Percentiles rank a stretch among this genome's conserved stretches.
These are phyloP conservation scores for Bradynema listronoti DNA, from an alignment of 1,140 invertebrate species.

Conservation along the genomic window DNA sequence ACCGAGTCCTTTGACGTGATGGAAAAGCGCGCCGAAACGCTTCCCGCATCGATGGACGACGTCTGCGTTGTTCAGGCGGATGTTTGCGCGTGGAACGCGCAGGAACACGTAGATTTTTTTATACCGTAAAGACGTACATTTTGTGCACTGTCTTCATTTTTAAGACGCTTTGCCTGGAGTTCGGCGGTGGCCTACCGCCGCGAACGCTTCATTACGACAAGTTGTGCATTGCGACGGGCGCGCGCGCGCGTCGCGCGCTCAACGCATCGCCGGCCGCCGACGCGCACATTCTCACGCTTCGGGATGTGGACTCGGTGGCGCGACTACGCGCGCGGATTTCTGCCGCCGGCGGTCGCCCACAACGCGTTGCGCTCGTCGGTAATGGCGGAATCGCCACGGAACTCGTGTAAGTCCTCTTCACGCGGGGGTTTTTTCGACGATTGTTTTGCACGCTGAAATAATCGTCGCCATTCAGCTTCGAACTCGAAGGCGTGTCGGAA, in stretches of 20 bases:
- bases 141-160: conserved; percentile 1
- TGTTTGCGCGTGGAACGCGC: conserved; percentile 17
- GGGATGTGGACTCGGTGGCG: conserved; percentile 29
- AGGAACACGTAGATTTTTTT: no score
- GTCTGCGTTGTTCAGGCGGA: conserved; percentile 31
- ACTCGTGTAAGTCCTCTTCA: conserved; percentile 29
- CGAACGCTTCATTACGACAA: conserved; percentile 19
- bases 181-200: background rate
- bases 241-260: conserved; percentile 9
- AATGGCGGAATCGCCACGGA: conserved; percentile 40
- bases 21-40: background rate
- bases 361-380: conserved; percentile 27
- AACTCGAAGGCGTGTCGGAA: conserved; percentile 34
- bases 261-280: no score
- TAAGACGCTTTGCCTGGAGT: conserved; percentile 5
- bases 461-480: no score
- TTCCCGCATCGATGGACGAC: conserved; percentile 7
- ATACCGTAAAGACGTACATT: conserved; percentile 15
- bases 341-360: no score
- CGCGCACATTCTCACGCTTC: conserved; percentile 19
- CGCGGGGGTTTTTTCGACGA: no score
- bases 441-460: no score
- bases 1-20: conserved; percentile 19
- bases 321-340: conserved; percentile 11
- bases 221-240: conserved; percentile 30